Evolutionary conservation across 2,888 invertebrate species (phyloP), one percentile per base, ranked within the genome.

Genomic region (Aphidoletes aphidimyza): DNA sequence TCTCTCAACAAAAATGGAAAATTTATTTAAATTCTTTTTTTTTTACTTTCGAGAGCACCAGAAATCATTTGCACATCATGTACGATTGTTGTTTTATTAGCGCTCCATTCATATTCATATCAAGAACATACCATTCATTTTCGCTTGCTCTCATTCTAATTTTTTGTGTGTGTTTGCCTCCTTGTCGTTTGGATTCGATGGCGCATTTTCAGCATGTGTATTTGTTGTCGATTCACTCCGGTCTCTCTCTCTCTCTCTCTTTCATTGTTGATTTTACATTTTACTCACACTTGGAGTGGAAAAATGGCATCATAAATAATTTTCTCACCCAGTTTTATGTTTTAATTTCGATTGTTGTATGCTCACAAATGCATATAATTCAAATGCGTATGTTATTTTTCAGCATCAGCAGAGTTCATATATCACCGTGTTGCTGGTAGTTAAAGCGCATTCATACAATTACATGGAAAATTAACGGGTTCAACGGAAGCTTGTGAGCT

Each of bases 91-190:
- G 69, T 69, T 69, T 69, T 69, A 69, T 69, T 69, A 69, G 69
- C 69, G 69, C 69, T 69, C 69, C 69, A 69, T 69, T 69, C 69
- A 69, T 69, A 69, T 69, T 69, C 69, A 69, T 69, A 69, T 69
- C 69, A 69, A 69, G 69, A 69, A 69, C 34, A 69, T 69, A 69
- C 69, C 69, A 69, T 69, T 69, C 30, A 69, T 69, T 69, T 69
- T 3, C 30, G 26, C 69, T 54, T 54, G 54, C 26, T 69, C 69
- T 30, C 9, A 69, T 30, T 30, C 30, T 30, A 8, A 17, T 69
- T 30, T 69, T 34, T 69, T 30, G 8, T 69, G n/a, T 34, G 26
- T n/a, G 5, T 2, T 26, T 69, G 47, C 34, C 22, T 54, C 22
- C 54, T 54, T 54, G n/a, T 69, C 14, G 69, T 69, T 69, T 30